Base-by-base conservation (phyloP, 2,797 vertebrate genomes). In the Streptopelia turtur region DNA sequence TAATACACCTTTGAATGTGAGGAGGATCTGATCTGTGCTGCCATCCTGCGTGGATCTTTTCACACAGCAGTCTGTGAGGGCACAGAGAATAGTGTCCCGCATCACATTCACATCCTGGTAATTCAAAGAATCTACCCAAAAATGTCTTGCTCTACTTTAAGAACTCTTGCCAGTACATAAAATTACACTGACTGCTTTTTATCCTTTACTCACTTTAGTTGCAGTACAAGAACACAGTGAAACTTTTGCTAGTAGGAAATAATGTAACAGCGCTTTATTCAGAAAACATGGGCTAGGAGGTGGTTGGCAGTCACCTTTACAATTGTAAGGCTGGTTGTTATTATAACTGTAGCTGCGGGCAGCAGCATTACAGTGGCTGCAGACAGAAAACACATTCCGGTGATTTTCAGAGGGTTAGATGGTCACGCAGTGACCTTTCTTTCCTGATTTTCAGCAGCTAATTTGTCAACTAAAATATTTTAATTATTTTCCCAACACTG, bases 171-270 rank as follows among this genome's bases (percentile, higher is more conserved):
- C 86, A 92, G 45, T 33, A 84, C 16, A 30, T 91, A 85, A 95
- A 97, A 90, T 90, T 78, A 83, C 31, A 68, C 87, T 87, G 78
- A 84, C 87, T 95, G 9, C 66, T 95, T 93, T 82, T 90, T 95
- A 94, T 89, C 52, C 83, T 96, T 80, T 53, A 81, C 83, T 96
- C 71, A 47, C 49, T 96, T 94, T 31, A 85, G 70, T 56, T 97
- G 94, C 59, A 64, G n/a, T 55, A 27, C 71, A 91, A 95, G 82
- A 93, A 93, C 41, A 37, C 33, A 37, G 64, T 55, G 61, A 68
- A 90, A 76, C 79, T 85, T 92, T 78, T 75, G 83, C 87, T 96
- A 61, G 75, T 81, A 93, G 89, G 64, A 96, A 96, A 93, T 77
- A 89, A 83, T 3, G 11, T 47, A 56, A 89, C 96, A 89, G 47